These are phyloP conservation scores for Biston betularia DNA, from an alignment of 2,888 invertebrate genomes.

Conservation along the genomic window DNA sequence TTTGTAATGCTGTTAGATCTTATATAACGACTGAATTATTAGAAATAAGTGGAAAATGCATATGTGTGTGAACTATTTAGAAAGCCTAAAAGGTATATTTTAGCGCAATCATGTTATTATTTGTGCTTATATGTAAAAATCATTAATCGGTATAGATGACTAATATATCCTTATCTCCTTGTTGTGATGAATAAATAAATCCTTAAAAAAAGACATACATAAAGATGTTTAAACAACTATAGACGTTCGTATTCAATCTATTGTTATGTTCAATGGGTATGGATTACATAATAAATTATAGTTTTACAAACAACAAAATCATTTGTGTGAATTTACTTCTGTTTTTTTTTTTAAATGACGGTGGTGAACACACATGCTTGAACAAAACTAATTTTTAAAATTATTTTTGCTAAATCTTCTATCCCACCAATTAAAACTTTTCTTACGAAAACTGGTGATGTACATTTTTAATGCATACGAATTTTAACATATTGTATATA, in stretches of 20 bases:
- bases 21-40: conserved; percentile 11
- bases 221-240: no score
- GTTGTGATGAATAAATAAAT: no score
- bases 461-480: neutral
- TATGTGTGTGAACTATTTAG: neutral
- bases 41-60: neutral
- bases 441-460: neutral
- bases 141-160: no score
- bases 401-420: neutral
- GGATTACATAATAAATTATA: neutral
- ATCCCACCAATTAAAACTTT: conserved; percentile 5
- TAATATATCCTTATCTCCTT: no score
- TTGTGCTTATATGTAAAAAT: no score
- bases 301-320: neutral
- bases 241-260: no score
- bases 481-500: neutral
- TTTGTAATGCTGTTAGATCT: conserved; percentile 1
- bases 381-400: no score
- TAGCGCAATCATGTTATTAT: no score
- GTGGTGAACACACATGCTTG: neutral
- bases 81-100: neutral
- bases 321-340: no score
- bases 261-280: no score
- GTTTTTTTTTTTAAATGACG: no score
- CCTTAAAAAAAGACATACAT: no score